Conservation (phyloP, 2,113 vertebrate species). For the Shinisaurus crocodilurus region DNA sequence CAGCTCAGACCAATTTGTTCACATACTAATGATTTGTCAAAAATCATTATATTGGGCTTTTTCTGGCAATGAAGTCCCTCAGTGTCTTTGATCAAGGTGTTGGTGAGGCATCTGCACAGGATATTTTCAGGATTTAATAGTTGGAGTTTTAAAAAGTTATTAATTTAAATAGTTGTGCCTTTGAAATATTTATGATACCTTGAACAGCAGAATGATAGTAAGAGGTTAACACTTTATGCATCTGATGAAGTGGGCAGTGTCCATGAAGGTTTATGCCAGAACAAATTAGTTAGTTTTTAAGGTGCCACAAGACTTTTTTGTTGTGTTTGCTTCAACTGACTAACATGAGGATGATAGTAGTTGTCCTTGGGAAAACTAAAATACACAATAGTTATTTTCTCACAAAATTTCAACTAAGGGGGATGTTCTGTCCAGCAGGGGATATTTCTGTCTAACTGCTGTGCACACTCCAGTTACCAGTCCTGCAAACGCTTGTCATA, state of each 20-base stretch:
- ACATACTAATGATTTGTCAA: background rate
- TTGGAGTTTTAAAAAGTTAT: too few species aligned
- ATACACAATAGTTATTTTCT: background rate
- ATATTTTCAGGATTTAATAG: background rate
- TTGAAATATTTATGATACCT: background rate
- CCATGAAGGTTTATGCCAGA: too few species aligned
- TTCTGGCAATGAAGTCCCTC: background rate
- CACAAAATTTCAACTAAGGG: background rate
- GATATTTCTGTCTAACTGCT: too few species aligned
- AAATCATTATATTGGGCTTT: background rate
- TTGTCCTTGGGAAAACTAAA: background rate
- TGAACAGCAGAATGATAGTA: background rate
- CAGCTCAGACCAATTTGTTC: background rate
- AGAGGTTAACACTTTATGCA: too few species aligned
- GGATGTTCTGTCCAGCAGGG: too few species aligned
- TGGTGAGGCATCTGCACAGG: background rate
- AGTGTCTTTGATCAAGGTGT: background rate
- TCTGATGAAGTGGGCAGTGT: too few species aligned
- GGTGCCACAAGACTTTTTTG: too few species aligned
- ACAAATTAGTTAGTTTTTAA: too few species aligned
- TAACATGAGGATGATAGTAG: background rate
- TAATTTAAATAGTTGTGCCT: background rate
- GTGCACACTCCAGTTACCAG: too few species aligned
- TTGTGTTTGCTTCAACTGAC: too few species aligned
- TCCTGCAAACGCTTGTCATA: too few species aligned